phyloP scores from a whole-genome alignment of 2,797 vertebrate genomes.

The Myripristis murdjan region DNA sequence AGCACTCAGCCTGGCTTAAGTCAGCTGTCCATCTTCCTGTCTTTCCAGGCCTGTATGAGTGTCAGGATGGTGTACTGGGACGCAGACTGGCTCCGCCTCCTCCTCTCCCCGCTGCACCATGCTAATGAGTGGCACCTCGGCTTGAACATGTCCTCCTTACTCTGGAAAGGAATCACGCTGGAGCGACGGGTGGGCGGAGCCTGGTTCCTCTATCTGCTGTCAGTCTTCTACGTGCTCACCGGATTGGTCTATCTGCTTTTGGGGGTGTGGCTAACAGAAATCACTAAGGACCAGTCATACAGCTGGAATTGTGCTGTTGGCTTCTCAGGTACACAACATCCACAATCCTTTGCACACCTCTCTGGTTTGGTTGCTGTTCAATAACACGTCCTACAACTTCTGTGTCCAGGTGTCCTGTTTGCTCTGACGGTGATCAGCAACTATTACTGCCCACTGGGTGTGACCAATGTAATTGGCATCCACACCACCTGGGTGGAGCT shows the following conservation, averaged over 20 bases:
- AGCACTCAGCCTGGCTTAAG: too few relatives aligned
- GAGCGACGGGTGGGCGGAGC: slow-evolving; percentile 89
- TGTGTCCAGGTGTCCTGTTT: slow-evolving; percentile 93
- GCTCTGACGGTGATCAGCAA: slow-evolving; percentile 96
- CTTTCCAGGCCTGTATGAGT: slow-evolving; percentile 88
- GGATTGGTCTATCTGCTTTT: slow-evolving; percentile 91
- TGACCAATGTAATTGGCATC: slow-evolving; percentile 87
- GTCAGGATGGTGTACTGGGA: slow-evolving; percentile 86
- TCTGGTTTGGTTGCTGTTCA: too few relatives aligned
- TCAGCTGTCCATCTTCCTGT: background rate
- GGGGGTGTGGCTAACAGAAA: slow-evolving; percentile 82
- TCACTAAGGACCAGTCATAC: slow-evolving; percentile 87
- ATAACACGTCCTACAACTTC: too few relatives aligned
- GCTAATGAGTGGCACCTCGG: slow-evolving; percentile 94
- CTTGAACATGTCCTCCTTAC: slow-evolving; percentile 95
- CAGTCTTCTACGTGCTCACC: slow-evolving; percentile 90
- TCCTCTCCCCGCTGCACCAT: slow-evolving; percentile 94
- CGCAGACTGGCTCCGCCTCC: slow-evolving; percentile 90
- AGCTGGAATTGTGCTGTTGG: slow-evolving; percentile 91
- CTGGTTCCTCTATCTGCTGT: slow-evolving; percentile 91
- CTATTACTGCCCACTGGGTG: slow-evolving; percentile 90
- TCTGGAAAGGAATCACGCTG: slow-evolving; percentile 93
- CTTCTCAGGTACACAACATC: slow-evolving; percentile 91
- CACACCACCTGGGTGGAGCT: slow-evolving; percentile 95
- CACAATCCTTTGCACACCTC: too few relatives aligned